These are phyloP conservation scores for Melangyna quadrimaculata DNA, from an alignment of 2,888 invertebrate genomes.

Conservation along the genomic window DNA sequence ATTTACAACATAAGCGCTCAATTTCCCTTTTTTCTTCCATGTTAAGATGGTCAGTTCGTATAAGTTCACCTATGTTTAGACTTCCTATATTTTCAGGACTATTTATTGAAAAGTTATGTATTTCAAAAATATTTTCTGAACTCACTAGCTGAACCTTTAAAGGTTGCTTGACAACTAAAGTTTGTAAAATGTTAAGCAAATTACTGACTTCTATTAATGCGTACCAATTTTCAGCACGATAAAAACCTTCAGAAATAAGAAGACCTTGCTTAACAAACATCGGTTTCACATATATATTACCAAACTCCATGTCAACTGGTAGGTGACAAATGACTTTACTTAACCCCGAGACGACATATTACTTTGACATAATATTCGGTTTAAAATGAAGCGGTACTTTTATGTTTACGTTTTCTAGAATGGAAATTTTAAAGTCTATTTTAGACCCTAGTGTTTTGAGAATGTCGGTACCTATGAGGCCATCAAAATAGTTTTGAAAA, in stretches of 20 bases:
- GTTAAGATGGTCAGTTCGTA: neutral
- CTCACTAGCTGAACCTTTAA: slow-evolving; percentile 1
- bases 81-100: neutral
- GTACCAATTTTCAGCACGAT: neutral
- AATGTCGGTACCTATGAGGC: slow-evolving; percentile 9
- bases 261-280: neutral
- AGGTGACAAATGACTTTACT: neutral
- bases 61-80: neutral
- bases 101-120: slow-evolving; percentile 3
- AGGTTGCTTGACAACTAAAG: slow-evolving; percentile 32
- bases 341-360: neutral
- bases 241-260: neutral
- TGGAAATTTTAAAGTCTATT: slow-evolving; percentile 4
- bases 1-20: neutral
- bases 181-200: neutral
- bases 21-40: neutral
- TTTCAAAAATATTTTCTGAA: slow-evolving; percentile 17
- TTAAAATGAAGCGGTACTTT: neutral
- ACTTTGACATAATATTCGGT: slow-evolving; percentile 1
- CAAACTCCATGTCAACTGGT: slow-evolving; percentile 8
- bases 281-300: neutral
- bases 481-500: neutral
- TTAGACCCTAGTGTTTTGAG: neutral
- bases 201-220: neutral
- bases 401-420: neutral